phyloP scores from a whole-genome alignment of 2,113 vertebrate species.

The Glareola pratincola region DNA sequence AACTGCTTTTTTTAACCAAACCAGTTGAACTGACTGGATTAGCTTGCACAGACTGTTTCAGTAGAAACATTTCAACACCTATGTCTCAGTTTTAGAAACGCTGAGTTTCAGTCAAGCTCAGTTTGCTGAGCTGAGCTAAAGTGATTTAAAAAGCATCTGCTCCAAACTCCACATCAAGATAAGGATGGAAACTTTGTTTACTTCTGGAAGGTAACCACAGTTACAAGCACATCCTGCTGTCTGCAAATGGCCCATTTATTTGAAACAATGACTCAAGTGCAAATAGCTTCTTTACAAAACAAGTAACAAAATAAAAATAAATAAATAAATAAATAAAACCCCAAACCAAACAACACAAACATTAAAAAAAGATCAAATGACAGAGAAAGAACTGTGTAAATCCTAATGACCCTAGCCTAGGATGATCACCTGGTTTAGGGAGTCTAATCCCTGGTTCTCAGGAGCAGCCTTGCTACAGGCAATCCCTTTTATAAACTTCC shows the following conservation, averaged over 20 bases:
- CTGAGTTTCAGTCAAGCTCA: neutral
- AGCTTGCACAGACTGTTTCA: neutral
- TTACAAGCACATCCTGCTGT: neutral
- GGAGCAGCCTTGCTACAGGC: neutral
- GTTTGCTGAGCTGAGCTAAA: neutral
- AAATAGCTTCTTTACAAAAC: neutral
- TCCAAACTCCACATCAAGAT: neutral
- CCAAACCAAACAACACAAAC: neutral
- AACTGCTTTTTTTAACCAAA: slow-evolving; percentile 20
- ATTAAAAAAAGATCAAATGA: too few species aligned
- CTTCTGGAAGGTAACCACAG: neutral
- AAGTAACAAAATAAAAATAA: neutral
- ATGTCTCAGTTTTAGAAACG: neutral
- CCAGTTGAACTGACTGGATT: neutral
- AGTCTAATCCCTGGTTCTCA: neutral
- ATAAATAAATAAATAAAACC: neutral
- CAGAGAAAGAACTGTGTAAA: neutral
- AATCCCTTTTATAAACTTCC: neutral
- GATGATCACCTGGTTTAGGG: neutral
- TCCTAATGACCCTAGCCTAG: neutral
- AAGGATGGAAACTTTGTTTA: neutral
- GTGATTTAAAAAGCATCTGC: neutral
- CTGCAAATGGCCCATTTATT: neutral
- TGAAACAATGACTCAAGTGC: neutral
- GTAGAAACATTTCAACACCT: neutral